Evolutionary conservation across 2,888 invertebrate species (phyloP).

Genomic region (Drosophila hamatofila): DNA sequence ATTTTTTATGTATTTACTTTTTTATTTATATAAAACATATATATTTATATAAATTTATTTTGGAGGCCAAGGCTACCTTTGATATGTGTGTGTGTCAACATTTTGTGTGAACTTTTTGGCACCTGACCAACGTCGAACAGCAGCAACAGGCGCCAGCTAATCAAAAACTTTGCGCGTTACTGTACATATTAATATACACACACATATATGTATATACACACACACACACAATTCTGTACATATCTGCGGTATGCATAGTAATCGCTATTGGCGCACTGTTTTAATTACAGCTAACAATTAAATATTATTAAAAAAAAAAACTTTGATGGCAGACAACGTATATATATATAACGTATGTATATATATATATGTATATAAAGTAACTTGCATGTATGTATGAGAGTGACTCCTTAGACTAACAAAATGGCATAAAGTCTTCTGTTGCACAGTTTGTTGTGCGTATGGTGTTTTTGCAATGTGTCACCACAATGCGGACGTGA

Average conservation of each 20-base stretch:
- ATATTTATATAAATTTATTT: slow-evolving; percentile 29
- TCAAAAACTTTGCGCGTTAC: slow-evolving; percentile 15
- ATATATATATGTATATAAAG: too few species aligned
- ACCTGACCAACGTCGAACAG: slow-evolving; percentile 52
- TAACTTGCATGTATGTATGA: background rate
- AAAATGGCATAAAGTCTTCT: slow-evolving; percentile 37
- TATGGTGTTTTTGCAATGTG: slow-evolving; percentile 61
- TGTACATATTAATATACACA: slow-evolving; percentile 8
- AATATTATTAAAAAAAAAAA: slow-evolving; percentile 36
- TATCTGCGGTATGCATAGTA: slow-evolving; percentile 38
- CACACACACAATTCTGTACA: background rate
- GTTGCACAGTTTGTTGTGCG: slow-evolving; percentile 30
- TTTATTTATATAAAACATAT: too few species aligned
- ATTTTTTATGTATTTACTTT: too few species aligned
- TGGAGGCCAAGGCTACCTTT: slow-evolving; percentile 72
- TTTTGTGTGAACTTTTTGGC: slow-evolving; percentile 64
- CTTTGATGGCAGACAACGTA: slow-evolving; percentile 4
- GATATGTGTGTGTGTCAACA: slow-evolving; percentile 35
- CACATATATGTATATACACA: background rate
- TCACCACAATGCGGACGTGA: slow-evolving; percentile 64
- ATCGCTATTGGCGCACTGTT: slow-evolving; percentile 29
- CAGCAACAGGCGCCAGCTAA: slow-evolving; percentile 50
- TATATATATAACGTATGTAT: background rate
- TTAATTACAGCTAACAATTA: slow-evolving; percentile 31
- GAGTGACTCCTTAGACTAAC: slow-evolving; percentile 20